A percentile compares a stretch with the other conserved stretches of the same genome.
Conservation (phyloP, 2,888 invertebrate species). For the Oxystoma pomonae region DNA sequence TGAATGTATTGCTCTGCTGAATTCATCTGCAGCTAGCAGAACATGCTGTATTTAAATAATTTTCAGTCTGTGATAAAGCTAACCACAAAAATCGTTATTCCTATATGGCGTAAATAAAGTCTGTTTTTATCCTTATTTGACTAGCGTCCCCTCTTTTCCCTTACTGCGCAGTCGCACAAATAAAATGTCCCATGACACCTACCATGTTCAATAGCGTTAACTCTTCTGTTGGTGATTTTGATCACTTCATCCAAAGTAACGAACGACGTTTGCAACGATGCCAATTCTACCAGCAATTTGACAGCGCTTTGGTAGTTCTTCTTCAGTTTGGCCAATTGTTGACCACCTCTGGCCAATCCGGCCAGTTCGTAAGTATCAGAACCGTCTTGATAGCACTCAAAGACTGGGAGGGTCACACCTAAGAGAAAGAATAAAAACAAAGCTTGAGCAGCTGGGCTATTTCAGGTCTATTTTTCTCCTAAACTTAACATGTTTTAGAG, state of each 20-base stretch:
- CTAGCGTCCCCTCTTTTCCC: no score
- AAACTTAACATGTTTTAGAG: not conserved
- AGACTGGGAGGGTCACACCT: conserved; percentile 94
- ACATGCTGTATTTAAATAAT: no score
- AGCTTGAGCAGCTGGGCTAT: no score
- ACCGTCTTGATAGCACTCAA: conserved; percentile 93
- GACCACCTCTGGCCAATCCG: conserved; percentile 95
- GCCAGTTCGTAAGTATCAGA: conserved; percentile 95
- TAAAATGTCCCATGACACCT: no score
- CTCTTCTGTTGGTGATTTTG: conserved; percentile 97
- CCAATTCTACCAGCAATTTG: conserved; percentile 91
- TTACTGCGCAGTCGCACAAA: no score
- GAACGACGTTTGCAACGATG: conserved; percentile 97
- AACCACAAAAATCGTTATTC: no score
- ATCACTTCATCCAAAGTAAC: conserved; percentile 98
- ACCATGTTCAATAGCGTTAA: conserved; percentile 99
- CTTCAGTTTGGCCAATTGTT: conserved; percentile 94
- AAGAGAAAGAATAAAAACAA: conserved; percentile 8
- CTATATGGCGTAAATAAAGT: no score
- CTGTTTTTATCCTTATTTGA: no score
- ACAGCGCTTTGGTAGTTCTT: conserved; percentile 97
- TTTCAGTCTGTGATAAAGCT: no score
- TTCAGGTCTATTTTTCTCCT: no score
- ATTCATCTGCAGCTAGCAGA: no score
- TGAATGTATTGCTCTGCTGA: no score